These are phyloP conservation scores for Lytechinus pictus DNA, from an alignment of 35 echinoderm and acorn worm genomes.

Conservation along the genomic window DNA sequence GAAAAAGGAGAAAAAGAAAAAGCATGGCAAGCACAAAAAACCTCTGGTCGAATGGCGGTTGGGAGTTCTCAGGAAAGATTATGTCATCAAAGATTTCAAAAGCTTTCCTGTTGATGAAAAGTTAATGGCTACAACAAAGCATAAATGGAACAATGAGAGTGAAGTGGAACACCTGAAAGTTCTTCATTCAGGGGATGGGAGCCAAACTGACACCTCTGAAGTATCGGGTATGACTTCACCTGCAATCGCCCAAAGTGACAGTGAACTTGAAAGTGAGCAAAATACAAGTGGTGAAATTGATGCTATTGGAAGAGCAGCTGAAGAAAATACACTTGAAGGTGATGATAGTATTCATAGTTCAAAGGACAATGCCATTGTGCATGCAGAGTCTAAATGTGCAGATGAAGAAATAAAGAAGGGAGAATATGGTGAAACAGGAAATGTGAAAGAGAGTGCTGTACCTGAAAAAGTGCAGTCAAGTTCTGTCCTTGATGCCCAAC, in stretches of 20 bases:
- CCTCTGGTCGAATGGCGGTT: constrained; percentile 43
- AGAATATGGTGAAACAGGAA: not conserved
- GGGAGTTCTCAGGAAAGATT: constrained; percentile 23
- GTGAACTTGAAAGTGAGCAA: not conserved
- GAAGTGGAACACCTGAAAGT: constrained; percentile 46
- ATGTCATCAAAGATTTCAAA: constrained; percentile 38
- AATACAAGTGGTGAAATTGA: not conserved
- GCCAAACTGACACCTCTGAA: not conserved
- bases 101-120: constrained; percentile 43
- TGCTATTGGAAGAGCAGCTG: not conserved
- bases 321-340: not conserved
- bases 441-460: not conserved
- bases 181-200: not conserved
- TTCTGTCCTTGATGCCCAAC: not conserved
- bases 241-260: not conserved
- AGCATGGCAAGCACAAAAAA: constrained; percentile 22
- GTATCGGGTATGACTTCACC: not conserved
- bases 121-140: constrained; percentile 48
- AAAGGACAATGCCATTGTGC: not conserved
- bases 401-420: not conserved
- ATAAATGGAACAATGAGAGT: constrained; percentile 46
- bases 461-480: not conserved
- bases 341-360: not conserved
- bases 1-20: constrained; percentile 45
- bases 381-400: not conserved